Evolutionary conservation across 2,797 vertebrate species (phyloP).

Genomic region (Meriones psammophilus): DNA sequence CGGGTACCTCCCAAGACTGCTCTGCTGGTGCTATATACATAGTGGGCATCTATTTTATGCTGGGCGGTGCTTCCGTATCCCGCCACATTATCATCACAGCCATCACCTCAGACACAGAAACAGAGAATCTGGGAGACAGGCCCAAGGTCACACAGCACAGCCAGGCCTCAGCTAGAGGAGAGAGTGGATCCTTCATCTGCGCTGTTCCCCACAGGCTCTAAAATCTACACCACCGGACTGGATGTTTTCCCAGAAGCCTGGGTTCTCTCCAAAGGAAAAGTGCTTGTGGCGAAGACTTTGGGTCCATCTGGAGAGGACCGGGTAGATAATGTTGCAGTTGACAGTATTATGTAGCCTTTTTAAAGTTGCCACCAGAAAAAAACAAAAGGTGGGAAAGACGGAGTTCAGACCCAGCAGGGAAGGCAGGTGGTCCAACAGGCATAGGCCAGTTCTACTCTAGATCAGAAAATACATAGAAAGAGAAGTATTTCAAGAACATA

Average conservation of each 20-base stretch:
- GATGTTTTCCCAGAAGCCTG: conserved; percentile 66
- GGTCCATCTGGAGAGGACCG: not conserved
- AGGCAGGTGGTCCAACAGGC: too few species aligned
- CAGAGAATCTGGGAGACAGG: not conserved
- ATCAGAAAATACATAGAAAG: not conserved
- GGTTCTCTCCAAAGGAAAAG: conserved; percentile 66
- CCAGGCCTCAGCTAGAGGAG: not conserved
- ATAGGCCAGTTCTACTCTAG: rapidly evolving
- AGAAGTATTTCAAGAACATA: not conserved
- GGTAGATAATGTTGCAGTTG: conserved; percentile 46
- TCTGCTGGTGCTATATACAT: not conserved
- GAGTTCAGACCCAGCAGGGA: not conserved
- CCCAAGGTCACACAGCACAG: conserved; percentile 7
- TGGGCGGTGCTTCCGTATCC: not conserved
- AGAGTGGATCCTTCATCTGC: not conserved
- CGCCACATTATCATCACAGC: not conserved
- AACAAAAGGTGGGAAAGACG: not conserved
- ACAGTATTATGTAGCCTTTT: not conserved
- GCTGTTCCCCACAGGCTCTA: not conserved
- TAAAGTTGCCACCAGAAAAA: not conserved
- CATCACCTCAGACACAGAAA: not conserved
- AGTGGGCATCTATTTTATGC: not conserved
- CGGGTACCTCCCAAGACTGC: not conserved
- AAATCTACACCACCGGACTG: conserved; percentile 52
- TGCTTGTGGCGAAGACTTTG: not conserved